Evolutionary conservation across 2,888 invertebrate genomes (phyloP).

Genomic region (Arge pagana): DNA sequence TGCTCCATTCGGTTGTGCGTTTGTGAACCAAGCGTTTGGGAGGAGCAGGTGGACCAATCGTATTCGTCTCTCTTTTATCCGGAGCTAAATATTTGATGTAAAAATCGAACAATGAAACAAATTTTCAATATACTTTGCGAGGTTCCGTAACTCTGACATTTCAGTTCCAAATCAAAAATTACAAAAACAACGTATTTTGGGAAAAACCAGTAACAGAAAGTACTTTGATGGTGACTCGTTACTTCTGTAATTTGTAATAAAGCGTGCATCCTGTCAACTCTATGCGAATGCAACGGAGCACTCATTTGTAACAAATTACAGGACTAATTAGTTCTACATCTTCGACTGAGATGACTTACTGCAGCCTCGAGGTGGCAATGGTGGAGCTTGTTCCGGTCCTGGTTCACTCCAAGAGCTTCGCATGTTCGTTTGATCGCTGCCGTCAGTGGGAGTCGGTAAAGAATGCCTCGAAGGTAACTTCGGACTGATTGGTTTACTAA

Average conservation of each 20-base stretch:
- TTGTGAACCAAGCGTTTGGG: slow-evolving; percentile 56
- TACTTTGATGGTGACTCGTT: no score
- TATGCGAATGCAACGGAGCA: no score
- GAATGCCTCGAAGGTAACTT: slow-evolving; percentile 61
- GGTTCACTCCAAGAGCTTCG: slow-evolving; percentile 65
- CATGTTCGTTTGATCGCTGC: slow-evolving; percentile 56
- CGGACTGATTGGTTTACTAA: slow-evolving; percentile 64
- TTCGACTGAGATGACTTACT: no score
- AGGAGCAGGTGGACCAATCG: slow-evolving; percentile 58
- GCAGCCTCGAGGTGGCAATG: slow-evolving; percentile 79
- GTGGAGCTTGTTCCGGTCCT: slow-evolving; percentile 70
- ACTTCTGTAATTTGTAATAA: no score
- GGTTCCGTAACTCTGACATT: no score
- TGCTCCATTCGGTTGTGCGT: slow-evolving; percentile 51
- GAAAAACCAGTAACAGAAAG: no score
- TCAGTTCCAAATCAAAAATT: slow-evolving; percentile 8
- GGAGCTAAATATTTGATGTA: slow-evolving; percentile 55
- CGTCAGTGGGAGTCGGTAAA: slow-evolving; percentile 61
- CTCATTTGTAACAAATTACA: no score
- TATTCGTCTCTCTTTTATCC: slow-evolving; percentile 61
- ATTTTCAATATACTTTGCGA: no score
- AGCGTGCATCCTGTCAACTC: no score
- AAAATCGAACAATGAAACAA: no score
- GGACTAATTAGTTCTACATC: background rate
- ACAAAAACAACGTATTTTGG: background rate